Percentiles rank a stretch among this genome's conserved stretches.
Evolutionary conservation across 2,888 invertebrate genomes (phyloP).

Genomic region (Heteropelma amictum): DNA sequence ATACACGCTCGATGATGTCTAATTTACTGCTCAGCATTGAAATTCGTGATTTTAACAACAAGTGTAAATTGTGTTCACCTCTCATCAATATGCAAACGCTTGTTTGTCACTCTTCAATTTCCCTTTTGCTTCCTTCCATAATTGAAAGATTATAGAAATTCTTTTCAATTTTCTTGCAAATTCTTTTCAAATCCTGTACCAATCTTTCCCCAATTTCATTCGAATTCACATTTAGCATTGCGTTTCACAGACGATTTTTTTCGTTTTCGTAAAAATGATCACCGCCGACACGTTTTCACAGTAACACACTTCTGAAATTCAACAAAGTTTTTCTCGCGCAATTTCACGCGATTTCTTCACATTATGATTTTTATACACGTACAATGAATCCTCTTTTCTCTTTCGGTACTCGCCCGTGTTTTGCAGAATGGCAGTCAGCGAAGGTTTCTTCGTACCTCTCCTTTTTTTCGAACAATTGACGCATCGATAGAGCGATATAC

Average conservation of each 20-base stretch:
- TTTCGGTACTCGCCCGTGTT: constrained; percentile 5
- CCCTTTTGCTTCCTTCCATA: no score
- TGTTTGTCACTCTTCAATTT: no score
- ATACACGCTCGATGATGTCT: constrained; percentile 27
- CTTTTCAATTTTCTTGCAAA: no score
- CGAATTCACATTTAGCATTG: no score
- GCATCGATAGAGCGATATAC: constrained; percentile 18
- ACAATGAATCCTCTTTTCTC: neutral
- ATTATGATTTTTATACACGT: no score
- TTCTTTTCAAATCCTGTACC: no score
- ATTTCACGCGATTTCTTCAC: no score
- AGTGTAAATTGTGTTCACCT: neutral
- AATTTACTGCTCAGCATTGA: constrained; percentile 45
- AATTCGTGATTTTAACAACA: neutral
- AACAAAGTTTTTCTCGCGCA: neutral
- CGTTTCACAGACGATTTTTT: no score
- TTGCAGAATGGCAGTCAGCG: constrained; percentile 16
- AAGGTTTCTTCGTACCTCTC: neutral
- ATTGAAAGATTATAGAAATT: no score
- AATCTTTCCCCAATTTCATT: no score
- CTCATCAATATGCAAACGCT: no score
- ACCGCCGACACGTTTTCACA: neutral
- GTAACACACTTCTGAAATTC: neutral
- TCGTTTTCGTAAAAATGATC: no score
- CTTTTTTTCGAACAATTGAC: neutral